Evolutionary conservation across 1,140 invertebrate genomes (phyloP).

Genomic region (Caenorhabditis elegans): WBcel235 BX284604.4:7504001-7504500

Average conservation of each 20-base stretch:
- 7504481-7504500: conserved; percentile 60
- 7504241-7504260: conserved; percentile 68
- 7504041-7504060: too few species aligned
- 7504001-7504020: too few species aligned
- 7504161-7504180: conserved; percentile 45
- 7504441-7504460: conserved; percentile 85
- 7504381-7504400: conserved; percentile 61
- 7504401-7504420: conserved; percentile 62
- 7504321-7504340: too few species aligned
- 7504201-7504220: conserved; percentile 67
- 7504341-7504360: conserved; percentile 67
- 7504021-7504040: too few species aligned
- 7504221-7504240: conserved; percentile 69
- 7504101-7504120: too few species aligned
- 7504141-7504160: too few species aligned
- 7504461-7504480: conserved; percentile 73
- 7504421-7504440: conserved; percentile 74
- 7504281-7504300: too few species aligned
- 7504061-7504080: too few species aligned
- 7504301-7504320: too few species aligned
- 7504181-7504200: conserved; percentile 55
- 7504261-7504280: too few species aligned
- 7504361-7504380: conserved; percentile 68
- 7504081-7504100: too few species aligned
- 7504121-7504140: too few species aligned